A percentile compares a stretch with the other conserved stretches of the same genome.
phyloP scores from a whole-genome alignment of 2,888 invertebrate genomes.

The Erpobdella octoculata region DNA sequence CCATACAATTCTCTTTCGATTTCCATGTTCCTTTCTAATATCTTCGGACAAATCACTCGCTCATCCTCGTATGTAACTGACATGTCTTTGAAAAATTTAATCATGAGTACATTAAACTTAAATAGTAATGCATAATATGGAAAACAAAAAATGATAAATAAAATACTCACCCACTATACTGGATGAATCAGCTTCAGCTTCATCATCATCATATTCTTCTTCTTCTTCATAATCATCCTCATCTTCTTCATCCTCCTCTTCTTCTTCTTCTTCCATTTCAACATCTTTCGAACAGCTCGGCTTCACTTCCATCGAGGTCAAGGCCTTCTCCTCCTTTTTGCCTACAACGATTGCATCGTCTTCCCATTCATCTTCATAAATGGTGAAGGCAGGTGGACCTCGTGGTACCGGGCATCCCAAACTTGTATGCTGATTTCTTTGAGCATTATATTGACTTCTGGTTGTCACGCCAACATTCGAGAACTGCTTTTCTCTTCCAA shows the following conservation, averaged over 20 bases:
- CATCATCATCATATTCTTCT: conserved; percentile 4
- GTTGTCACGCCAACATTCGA: background rate
- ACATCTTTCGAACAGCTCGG: background rate
- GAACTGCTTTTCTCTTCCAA: conserved; percentile 7
- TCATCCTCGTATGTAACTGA: background rate
- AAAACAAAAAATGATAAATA: background rate
- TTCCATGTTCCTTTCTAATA: background rate
- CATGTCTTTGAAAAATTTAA: background rate
- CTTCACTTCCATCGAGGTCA: background rate
- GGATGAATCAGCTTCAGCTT: background rate
- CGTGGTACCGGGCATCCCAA: background rate
- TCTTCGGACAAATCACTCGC: too few relatives aligned
- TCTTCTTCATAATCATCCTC: background rate
- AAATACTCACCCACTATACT: background rate
- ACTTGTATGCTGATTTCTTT: background rate
- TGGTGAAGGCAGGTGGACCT: background rate
- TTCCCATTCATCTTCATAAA: background rate
- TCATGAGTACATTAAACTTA: background rate
- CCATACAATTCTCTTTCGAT: background rate
- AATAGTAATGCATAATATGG: background rate
- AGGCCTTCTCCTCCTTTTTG: background rate
- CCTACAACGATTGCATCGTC: background rate
- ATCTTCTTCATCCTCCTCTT: background rate
- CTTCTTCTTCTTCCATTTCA: background rate
- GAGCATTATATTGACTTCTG: background rate